Percentiles rank a stretch among this genome's conserved stretches.
Conservation (phyloP, 2,113 vertebrate genomes). For the Semicossyphus pulcher region DNA sequence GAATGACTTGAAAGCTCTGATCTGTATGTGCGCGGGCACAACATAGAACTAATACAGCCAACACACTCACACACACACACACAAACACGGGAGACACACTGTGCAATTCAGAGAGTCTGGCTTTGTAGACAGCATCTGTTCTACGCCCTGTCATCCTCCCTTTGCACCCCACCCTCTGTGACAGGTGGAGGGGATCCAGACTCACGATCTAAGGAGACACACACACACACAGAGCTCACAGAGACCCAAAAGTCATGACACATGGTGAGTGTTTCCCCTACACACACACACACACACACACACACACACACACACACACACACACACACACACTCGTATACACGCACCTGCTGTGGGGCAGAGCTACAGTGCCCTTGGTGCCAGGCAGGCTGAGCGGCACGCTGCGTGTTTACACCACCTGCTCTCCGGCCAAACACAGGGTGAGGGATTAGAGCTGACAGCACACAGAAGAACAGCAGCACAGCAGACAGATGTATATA, state of each 20-base stretch:
- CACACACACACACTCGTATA: constrained; percentile 30
- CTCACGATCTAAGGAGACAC: constrained; percentile 32
- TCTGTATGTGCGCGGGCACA: constrained; percentile 27
- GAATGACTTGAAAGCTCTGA: constrained; percentile 64
- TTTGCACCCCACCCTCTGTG: constrained; percentile 68
- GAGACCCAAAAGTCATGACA: constrained; percentile 60
- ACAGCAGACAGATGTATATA: constrained; percentile 43
- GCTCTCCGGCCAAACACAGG: constrained; percentile 66
- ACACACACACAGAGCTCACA: constrained; percentile 33
- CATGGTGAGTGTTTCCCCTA: constrained; percentile 56
- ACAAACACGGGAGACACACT: constrained; percentile 37
- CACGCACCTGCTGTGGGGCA: constrained; percentile 74
- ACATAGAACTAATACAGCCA: constrained; percentile 30
- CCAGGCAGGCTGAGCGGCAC: constrained; percentile 67
- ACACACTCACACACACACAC: constrained; percentile 27
- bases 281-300: constrained; percentile 6
- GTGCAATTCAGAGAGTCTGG: constrained; percentile 56
- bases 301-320: constrained; percentile 34
- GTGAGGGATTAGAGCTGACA: constrained; percentile 61
- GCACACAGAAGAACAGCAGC: constrained; percentile 44
- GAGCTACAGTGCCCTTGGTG: constrained; percentile 63
- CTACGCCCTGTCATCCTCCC: constrained; percentile 63
- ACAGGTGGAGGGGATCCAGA: constrained; percentile 79
- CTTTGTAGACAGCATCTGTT: constrained; percentile 80
- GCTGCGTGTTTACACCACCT: constrained; percentile 71